phyloP scores from a whole-genome alignment of 2,797 vertebrate genomes.

The Halcyon badia region DNA sequence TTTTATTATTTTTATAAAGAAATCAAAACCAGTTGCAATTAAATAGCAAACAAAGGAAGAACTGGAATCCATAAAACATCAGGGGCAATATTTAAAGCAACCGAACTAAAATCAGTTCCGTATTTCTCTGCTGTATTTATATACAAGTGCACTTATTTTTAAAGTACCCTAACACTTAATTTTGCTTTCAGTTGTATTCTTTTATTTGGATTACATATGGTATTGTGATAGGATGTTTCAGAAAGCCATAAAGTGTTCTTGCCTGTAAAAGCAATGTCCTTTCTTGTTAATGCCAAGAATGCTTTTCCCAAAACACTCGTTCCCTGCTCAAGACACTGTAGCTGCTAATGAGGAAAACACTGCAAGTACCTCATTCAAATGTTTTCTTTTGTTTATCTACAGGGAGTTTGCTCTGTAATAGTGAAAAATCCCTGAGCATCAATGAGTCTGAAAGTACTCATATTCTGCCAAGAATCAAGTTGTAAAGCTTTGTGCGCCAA shows the following conservation, averaged over 20 bases:
- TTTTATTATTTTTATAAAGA: conserved; percentile 19
- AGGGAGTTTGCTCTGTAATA: conserved; percentile 70
- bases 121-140: conserved; percentile 74
- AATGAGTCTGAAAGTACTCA: conserved; percentile 73
- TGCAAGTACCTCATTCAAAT: conserved; percentile 69
- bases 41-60: conserved; percentile 70
- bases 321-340: conserved; percentile 73
- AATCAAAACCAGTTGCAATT: conserved; percentile 69
- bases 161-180: conserved; percentile 67
- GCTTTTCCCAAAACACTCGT: conserved; percentile 75
- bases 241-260: conserved; percentile 71
- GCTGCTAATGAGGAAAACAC: conserved; percentile 79
- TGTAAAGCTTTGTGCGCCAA: conserved; percentile 72
- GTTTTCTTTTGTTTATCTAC: conserved; percentile 79
- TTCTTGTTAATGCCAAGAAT: conserved; percentile 78
- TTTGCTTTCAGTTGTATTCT: conserved; percentile 70
- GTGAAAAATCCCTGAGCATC: conserved; percentile 74
- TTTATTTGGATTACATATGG: conserved; percentile 73
- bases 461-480: conserved; percentile 79
- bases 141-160: conserved; percentile 45
- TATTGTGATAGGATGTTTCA: conserved; percentile 73
- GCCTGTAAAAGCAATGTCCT: conserved; percentile 77
- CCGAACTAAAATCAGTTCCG: conserved; percentile 53
- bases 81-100: conserved; percentile 62
- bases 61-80: conserved; percentile 71